Evolutionary conservation across 2,888 invertebrate genomes (phyloP).

Genomic region (Neoaliturus tenellus): DNA sequence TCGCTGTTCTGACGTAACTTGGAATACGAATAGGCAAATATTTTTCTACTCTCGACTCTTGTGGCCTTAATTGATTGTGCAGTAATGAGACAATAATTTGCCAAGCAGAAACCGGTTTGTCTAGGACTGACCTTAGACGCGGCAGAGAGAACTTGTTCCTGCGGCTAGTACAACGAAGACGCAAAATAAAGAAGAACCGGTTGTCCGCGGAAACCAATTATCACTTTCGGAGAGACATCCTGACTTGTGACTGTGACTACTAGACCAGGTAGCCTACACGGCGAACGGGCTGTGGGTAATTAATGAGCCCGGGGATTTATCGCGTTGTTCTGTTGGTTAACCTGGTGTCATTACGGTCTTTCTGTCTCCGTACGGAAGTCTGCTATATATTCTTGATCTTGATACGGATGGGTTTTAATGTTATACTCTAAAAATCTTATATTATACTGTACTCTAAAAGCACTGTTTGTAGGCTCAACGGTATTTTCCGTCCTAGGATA

Average conservation of each 20-base stretch:
- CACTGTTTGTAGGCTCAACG: no score
- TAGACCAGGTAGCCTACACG: no score
- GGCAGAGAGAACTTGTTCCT: not conserved
- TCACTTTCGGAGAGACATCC: not conserved
- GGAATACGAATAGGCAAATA: not conserved
- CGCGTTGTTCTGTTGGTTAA: not conserved
- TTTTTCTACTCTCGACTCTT: not conserved
- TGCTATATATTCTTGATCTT: no score
- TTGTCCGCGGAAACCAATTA: constrained; percentile 13
- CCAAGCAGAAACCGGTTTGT: not conserved
- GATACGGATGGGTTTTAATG: no score
- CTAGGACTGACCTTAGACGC: not conserved
- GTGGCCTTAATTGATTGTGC: not conserved
- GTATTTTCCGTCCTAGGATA: no score
- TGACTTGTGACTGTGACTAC: not conserved
- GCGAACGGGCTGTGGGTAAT: not conserved
- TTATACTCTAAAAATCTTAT: no score
- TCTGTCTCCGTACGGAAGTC: no score
- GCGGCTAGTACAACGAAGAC: not conserved
- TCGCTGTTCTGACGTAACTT: no score
- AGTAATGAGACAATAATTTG: constrained; percentile 20
- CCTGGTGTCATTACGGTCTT: not conserved
- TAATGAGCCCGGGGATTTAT: not conserved
- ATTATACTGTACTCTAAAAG: no score
- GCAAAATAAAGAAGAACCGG: not conserved